phyloP scores from a whole-genome alignment of 1,140 invertebrate genomes.

The Cherax destructor region DNA sequence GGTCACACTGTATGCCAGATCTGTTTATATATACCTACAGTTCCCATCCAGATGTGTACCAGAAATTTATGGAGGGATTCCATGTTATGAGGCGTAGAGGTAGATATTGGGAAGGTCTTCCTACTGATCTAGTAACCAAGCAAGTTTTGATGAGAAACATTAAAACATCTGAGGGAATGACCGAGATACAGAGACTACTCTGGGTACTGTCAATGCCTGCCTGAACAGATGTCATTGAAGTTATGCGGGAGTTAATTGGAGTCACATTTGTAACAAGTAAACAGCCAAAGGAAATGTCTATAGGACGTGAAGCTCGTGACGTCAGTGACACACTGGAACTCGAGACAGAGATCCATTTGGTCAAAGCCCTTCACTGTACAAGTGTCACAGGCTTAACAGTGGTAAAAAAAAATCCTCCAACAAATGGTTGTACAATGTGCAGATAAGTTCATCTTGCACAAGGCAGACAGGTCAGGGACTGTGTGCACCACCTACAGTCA shows the following conservation, averaged over 20 bases:
- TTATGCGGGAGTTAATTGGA: constrained; percentile 68
- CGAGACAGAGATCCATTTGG: not conserved
- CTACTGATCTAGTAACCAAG: constrained; percentile 58
- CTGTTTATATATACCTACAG: not conserved
- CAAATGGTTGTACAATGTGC: not conserved
- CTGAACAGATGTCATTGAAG: constrained; percentile 67
- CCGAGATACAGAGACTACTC: constrained; percentile 61
- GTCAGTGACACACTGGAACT: constrained; percentile 12
- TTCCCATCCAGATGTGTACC: too few species aligned
- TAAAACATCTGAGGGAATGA: constrained; percentile 72
- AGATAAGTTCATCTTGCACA: not conserved
- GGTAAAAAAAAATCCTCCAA: not conserved
- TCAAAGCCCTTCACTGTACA: not conserved
- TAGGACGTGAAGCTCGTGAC: constrained; percentile 10
- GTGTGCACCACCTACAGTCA: not conserved
- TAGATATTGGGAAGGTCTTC: not conserved
- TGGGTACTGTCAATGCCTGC: constrained; percentile 71
- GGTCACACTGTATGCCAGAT: not conserved
- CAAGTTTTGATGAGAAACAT: constrained; percentile 73
- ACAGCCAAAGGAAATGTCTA: constrained; percentile 7
- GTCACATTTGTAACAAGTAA: constrained; percentile 55
- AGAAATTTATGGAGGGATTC: not conserved
- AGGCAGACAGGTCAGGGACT: not conserved
- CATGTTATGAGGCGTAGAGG: not conserved
- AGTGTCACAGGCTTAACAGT: constrained; percentile 17